Percentiles rank a stretch among this genome's conserved stretches.
These are phyloP conservation scores for Carabus problematicus DNA, from an alignment of 2,888 invertebrate genomes.

Conservation along the genomic window DNA sequence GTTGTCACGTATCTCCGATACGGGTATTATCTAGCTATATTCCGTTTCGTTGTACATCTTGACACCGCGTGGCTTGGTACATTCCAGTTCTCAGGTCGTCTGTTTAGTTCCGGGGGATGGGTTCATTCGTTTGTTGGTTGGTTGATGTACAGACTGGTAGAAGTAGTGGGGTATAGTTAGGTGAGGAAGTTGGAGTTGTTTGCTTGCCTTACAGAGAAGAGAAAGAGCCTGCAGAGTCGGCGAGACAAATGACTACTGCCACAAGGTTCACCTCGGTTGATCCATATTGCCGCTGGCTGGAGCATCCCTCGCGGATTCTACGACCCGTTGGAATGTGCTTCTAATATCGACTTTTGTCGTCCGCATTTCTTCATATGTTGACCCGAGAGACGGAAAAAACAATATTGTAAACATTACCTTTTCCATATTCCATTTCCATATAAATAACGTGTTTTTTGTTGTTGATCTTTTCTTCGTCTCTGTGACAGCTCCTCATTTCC, in stretches of 20 bases:
- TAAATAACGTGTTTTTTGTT: slow-evolving; percentile 35
- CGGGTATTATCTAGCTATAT: no score
- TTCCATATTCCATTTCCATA: slow-evolving; percentile 39
- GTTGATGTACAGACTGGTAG: no score
- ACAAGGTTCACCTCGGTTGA: slow-evolving; percentile 43
- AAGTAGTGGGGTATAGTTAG: no score
- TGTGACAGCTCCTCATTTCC: slow-evolving; percentile 10
- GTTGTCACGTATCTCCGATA: no score
- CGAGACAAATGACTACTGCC: slow-evolving; percentile 43
- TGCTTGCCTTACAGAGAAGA: no score
- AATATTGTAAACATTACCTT: slow-evolving; percentile 38
- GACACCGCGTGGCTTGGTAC: no score
- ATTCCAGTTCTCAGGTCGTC: no score
- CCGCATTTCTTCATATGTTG: slow-evolving; percentile 6
- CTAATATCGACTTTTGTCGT: slow-evolving; percentile 22
- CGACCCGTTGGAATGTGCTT: background rate
- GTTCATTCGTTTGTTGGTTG: no score
- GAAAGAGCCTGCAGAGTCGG: slow-evolving; percentile 15
- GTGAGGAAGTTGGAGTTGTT: no score
- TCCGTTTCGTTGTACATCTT: no score
- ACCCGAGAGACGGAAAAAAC: slow-evolving; percentile 21
- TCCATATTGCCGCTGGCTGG: slow-evolving; percentile 42
- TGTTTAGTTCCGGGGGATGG: no score
- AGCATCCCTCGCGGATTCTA: slow-evolving; percentile 12
- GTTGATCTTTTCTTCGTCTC: background rate